Evolutionary conservation across 2,888 invertebrate species (phyloP).

Genomic region (Drosophila planitibia): DNA sequence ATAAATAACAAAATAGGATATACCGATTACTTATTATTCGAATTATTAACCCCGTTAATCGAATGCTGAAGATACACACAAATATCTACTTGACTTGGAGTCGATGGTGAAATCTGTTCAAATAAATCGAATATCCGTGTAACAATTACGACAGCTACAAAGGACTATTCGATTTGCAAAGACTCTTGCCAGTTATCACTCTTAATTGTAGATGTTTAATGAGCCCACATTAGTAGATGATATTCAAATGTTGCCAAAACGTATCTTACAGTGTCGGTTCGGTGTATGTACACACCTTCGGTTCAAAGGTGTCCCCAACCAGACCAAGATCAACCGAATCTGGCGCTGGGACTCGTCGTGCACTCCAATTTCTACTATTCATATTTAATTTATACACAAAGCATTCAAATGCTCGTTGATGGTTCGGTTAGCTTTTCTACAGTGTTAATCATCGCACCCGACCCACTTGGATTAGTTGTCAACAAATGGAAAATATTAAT

Average conservation of each 20-base stretch:
- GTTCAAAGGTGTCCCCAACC: constrained; percentile 1
- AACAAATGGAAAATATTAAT: constrained; percentile 3
- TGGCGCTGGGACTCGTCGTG: background rate
- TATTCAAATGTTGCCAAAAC: background rate
- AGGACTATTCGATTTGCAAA: background rate
- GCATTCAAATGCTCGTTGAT: background rate
- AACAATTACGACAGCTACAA: background rate
- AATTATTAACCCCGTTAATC: background rate
- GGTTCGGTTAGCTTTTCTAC: constrained; percentile 17
- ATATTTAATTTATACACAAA: background rate
- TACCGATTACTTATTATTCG: background rate
- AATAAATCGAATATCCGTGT: background rate
- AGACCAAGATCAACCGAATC: constrained; percentile 7
- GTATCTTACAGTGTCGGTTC: background rate
- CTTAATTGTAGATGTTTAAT: background rate
- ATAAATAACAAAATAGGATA: background rate
- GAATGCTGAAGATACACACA: background rate
- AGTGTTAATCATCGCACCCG: constrained; percentile 12
- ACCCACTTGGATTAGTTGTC: constrained; percentile 23
- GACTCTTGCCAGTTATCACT: background rate
- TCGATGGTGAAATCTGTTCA: background rate
- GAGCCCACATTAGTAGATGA: background rate
- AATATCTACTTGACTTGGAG: background rate
- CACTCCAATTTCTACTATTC: background rate
- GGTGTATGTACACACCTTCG: background rate